phyloP scores from a whole-genome alignment of 2,113 vertebrate species.

The Tringa solitaria region DNA sequence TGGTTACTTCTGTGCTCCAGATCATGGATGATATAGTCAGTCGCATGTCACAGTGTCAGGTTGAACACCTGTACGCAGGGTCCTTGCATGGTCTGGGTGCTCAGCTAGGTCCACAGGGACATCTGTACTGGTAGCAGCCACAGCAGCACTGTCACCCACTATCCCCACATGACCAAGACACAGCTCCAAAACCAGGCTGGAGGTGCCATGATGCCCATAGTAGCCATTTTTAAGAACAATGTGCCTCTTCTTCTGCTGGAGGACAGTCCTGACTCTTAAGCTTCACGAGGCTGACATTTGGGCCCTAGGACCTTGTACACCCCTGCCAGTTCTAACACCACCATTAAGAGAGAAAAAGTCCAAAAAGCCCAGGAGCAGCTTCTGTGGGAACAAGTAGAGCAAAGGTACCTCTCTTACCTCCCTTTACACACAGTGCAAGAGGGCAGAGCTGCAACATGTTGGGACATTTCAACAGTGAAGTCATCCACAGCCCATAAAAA shows the following conservation, averaged over 20 bases:
- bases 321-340: not conserved
- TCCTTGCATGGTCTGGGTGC: not conserved
- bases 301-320: not conserved
- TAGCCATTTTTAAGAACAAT: not conserved
- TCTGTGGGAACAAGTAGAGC: not conserved
- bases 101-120: not conserved
- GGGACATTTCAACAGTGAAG: not conserved
- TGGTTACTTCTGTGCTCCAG: accelerated
- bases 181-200: not conserved
- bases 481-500: not conserved
- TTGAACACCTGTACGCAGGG: not conserved
- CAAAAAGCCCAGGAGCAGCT: not conserved
- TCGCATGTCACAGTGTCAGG: not conserved
- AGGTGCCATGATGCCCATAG: accelerated
- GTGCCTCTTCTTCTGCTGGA: not conserved
- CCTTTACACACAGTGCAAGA: not conserved
- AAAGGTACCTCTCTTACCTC: not conserved
- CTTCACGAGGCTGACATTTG: not conserved
- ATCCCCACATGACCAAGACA: not conserved
- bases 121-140: not conserved
- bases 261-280: not conserved
- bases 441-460: not conserved
- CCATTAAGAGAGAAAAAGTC: not conserved
- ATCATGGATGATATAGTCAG: not conserved
- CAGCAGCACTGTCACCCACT: not conserved